A percentile compares a stretch with the other conserved stretches of the same genome.
Conservation (phyloP, 2,888 invertebrate genomes). For the Campopleginae sp. region DNA sequence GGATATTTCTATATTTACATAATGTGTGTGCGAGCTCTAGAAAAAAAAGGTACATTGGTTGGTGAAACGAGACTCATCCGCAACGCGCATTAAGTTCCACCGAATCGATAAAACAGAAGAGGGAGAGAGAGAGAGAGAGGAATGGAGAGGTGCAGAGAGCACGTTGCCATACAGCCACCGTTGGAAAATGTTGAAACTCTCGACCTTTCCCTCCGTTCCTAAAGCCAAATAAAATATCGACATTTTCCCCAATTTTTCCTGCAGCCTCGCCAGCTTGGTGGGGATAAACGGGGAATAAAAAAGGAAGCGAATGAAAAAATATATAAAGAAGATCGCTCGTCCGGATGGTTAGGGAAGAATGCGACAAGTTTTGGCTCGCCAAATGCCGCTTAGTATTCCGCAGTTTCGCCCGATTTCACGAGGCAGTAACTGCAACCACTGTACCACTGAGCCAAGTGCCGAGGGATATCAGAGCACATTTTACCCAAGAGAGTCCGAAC, state of each 20-base stretch:
- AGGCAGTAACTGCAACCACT: constrained; percentile 77
- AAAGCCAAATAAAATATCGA: constrained; percentile 67
- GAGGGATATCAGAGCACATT: constrained; percentile 65
- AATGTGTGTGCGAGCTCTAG: neutral
- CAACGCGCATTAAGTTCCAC: constrained; percentile 57
- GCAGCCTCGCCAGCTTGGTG: constrained; percentile 20
- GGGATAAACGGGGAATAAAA: constrained; percentile 20
- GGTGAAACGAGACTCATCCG: constrained; percentile 58
- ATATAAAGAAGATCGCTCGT: neutral
- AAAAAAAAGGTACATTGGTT: constrained; percentile 28
- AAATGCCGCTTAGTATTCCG: constrained; percentile 82
- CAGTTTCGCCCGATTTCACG: constrained; percentile 75
- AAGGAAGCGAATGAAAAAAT: neutral
- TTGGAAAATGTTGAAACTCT: constrained; percentile 45
- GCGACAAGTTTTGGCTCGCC: constrained; percentile 74
- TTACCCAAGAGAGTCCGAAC: constrained; percentile 18
- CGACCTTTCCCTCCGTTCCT: constrained; percentile 23
- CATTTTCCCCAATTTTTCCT: constrained; percentile 47
- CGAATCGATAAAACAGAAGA: constrained; percentile 64
- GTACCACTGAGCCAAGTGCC: constrained; percentile 79
- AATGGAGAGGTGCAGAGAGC: constrained; percentile 33
- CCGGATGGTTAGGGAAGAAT: constrained; percentile 8
- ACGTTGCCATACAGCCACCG: constrained; percentile 40
- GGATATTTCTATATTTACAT: constrained; percentile 2
- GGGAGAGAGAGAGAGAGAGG: constrained; percentile 36